phyloP scores from a whole-genome alignment of 2,113 vertebrate species.

The Crypturellus undulatus region DNA sequence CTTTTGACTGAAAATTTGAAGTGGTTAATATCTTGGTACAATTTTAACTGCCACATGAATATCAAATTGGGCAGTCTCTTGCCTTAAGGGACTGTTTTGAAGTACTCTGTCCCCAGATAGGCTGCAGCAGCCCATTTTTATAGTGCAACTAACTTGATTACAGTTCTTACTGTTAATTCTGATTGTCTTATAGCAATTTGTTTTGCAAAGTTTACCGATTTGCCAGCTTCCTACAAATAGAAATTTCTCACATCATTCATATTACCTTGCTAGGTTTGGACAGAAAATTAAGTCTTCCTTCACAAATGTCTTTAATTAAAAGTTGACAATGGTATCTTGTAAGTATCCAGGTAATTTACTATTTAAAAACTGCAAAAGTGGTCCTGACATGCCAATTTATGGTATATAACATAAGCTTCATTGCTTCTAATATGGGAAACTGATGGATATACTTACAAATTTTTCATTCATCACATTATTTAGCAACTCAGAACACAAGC shows the following conservation, averaged over 20 bases:
- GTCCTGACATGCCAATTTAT: neutral
- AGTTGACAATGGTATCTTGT: neutral
- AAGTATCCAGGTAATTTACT: neutral
- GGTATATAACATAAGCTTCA: neutral
- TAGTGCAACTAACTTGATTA: neutral
- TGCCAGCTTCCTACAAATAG: neutral
- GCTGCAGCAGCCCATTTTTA: neutral
- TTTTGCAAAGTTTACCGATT: neutral
- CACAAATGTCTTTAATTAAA: neutral
- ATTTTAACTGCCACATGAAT: conserved; percentile 36
- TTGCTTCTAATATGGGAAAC: neutral
- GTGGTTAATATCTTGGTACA: conserved; percentile 21
- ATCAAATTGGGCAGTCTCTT: conserved; percentile 44
- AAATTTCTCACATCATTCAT: neutral
- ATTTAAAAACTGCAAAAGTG: neutral
- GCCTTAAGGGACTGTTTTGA: conserved; percentile 13
- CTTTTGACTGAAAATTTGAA: conserved; percentile 27
- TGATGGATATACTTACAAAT: neutral
- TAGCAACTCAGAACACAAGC: neutral
- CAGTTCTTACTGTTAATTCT: neutral
- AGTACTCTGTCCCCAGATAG: neutral
- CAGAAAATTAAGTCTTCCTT: neutral
- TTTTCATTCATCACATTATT: neutral
- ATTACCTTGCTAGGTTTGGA: neutral
- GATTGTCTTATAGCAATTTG: neutral